phyloP scores from a whole-genome alignment of 1,140 invertebrate species.

The Sesamia nonagrioides region DNA sequence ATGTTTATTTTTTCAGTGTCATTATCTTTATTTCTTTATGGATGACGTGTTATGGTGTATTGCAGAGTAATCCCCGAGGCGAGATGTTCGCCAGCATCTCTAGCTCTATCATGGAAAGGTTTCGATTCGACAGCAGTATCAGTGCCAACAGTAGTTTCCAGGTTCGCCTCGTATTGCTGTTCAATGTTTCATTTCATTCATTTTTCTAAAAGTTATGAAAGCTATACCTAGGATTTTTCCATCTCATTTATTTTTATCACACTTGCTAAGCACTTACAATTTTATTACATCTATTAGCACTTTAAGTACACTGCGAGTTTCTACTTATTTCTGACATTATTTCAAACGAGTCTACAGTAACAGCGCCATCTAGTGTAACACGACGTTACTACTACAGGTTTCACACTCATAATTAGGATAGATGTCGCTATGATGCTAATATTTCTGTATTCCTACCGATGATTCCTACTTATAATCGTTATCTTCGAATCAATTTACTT shows the following conservation, averaged over 20 bases:
- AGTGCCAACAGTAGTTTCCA: slow-evolving; percentile 92
- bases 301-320: background rate
- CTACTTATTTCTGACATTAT: no score
- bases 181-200: slow-evolving; percentile 70
- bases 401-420: slow-evolving; percentile 25
- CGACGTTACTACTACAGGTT: background rate
- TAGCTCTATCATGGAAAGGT: slow-evolving; percentile 93
- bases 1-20: slow-evolving; percentile 75
- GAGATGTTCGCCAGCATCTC: slow-evolving; percentile 94
- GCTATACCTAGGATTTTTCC: background rate
- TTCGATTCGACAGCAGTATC: slow-evolving; percentile 92
- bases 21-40: slow-evolving; percentile 65
- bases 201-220: background rate
- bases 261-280: slow-evolving; percentile 34
- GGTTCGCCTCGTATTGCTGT: slow-evolving; percentile 85
- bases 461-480: no score
- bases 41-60: slow-evolving; percentile 78
- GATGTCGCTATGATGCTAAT: slow-evolving; percentile 44
- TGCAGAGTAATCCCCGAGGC: slow-evolving; percentile 91
- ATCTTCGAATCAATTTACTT: no score
- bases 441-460: no score
- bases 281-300: slow-evolving; percentile 2
- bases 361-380: slow-evolving; percentile 57
- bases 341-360: background rate
- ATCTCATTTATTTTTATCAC: slow-evolving; percentile 37